Conservation (phyloP, 2,797 vertebrate genomes). For the Scolopax rusticola region DNA sequence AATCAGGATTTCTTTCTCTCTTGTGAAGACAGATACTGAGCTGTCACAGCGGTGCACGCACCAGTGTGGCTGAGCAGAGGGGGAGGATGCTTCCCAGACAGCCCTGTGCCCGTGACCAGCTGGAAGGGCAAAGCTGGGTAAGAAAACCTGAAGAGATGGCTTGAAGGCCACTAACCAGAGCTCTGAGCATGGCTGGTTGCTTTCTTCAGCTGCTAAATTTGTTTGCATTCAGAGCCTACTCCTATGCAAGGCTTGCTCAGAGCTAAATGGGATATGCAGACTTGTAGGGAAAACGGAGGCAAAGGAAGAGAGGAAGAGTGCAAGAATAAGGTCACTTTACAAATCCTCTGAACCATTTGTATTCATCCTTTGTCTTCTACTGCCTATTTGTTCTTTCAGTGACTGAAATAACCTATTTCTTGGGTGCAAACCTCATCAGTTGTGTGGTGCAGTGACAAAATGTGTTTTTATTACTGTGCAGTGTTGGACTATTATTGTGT, state of each 20-base stretch:
- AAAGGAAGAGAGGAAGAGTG: neutral
- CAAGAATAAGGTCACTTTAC: neutral
- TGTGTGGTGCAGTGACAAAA: neutral
- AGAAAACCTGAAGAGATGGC: neutral
- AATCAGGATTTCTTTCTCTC: fast-evolving
- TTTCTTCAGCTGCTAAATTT: neutral
- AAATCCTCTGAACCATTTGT: neutral
- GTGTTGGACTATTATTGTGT: neutral
- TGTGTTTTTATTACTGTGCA: neutral
- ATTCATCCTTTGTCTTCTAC: neutral
- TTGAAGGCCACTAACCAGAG: neutral
- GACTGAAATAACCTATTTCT: neutral
- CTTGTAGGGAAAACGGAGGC: neutral
- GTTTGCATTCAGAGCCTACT: neutral
- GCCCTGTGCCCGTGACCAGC: fast-evolving
- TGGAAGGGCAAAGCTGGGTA: neutral
- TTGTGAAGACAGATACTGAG: neutral
- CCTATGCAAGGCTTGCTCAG: neutral
- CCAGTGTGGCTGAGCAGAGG: neutral
- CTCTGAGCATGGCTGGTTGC: neutral
- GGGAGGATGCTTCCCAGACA: neutral
- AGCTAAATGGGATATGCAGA: neutral
- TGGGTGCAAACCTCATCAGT: neutral
- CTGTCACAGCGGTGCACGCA: fast-evolving
- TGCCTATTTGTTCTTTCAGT: neutral